Evolutionary conservation across 2,797 vertebrate species (phyloP).

Genomic region (Alectoris magna): DNA sequence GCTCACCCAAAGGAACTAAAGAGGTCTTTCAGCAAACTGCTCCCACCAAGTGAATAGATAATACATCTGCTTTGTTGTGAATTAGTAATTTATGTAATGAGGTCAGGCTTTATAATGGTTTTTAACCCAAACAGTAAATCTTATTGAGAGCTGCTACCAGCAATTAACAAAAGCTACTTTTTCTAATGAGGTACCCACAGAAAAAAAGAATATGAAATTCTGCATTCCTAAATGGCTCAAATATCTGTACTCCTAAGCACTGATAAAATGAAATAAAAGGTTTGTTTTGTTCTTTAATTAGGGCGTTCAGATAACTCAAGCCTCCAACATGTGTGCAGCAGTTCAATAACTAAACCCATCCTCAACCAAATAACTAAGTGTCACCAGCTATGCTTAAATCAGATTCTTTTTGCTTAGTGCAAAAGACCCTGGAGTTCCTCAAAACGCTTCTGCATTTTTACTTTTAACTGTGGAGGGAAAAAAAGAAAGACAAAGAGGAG

Average conservation of each 20-base stretch:
- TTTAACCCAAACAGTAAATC: neutral
- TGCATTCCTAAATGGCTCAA: neutral
- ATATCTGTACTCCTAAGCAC: neutral
- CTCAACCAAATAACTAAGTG: neutral
- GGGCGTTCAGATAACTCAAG: neutral
- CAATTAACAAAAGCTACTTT: slow-evolving; percentile 3
- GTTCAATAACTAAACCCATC: neutral
- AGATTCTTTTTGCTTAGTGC: neutral
- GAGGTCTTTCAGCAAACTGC: neutral
- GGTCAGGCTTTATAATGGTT: neutral
- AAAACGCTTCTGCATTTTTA: neutral
- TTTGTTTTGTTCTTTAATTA: neutral
- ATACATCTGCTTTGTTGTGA: neutral
- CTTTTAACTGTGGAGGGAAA: neutral
- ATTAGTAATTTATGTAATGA: neutral
- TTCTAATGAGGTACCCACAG: neutral
- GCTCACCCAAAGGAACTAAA: neutral
- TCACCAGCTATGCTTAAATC: neutral
- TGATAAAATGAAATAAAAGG: slow-evolving; percentile 13
- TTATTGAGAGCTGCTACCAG: neutral
- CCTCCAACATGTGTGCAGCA: fast-evolving
- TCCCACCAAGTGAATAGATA: neutral
- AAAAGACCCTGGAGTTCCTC: neutral
- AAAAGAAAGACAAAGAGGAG: too few species aligned
- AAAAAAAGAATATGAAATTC: neutral